Percentiles rank a stretch among this genome's conserved stretches.
Evolutionary conservation across 2,797 vertebrate species (phyloP).

Genomic region (Pogonophryne albipinna): DNA sequence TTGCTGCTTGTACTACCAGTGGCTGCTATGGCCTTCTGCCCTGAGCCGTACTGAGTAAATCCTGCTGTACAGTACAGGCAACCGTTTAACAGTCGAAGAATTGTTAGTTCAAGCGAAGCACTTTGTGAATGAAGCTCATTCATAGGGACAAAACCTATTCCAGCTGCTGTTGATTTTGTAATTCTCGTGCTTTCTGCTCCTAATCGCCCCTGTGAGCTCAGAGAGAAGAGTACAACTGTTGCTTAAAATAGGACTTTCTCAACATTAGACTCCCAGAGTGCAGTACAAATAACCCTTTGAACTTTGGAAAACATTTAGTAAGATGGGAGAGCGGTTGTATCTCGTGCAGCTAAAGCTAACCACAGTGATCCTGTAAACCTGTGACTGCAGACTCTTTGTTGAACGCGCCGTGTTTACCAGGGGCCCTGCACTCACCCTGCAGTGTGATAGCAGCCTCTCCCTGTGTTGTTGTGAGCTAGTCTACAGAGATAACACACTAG

Average conservation of each 20-base stretch:
- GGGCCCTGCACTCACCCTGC: not conserved
- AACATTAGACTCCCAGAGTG: slow-evolving; percentile 5
- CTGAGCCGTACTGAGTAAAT: slow-evolving; percentile 20
- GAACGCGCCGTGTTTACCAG: slow-evolving; percentile 18
- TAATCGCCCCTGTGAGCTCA: slow-evolving; percentile 48
- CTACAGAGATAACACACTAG: slow-evolving; percentile 44
- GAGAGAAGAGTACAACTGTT: slow-evolving; percentile 48
- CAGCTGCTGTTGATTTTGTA: slow-evolving; percentile 67
- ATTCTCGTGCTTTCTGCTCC: slow-evolving; percentile 47
- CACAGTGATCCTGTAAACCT: slow-evolving; percentile 16
- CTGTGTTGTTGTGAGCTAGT: slow-evolving; percentile 29
- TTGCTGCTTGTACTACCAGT: slow-evolving; percentile 16
- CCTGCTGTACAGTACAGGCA: slow-evolving; percentile 34
- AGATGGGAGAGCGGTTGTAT: not conserved
- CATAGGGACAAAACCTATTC: slow-evolving; percentile 52
- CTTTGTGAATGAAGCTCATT: slow-evolving; percentile 69
- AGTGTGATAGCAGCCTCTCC: slow-evolving; percentile 15
- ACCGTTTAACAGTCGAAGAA: slow-evolving; percentile 38
- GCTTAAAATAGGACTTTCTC: slow-evolving; percentile 67
- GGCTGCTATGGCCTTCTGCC: slow-evolving; percentile 19
- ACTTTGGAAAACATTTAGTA: slow-evolving; percentile 20
- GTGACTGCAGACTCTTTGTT: slow-evolving; percentile 38
- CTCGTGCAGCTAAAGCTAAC: slow-evolving; percentile 24
- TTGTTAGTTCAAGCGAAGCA: slow-evolving; percentile 37
- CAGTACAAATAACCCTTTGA: slow-evolving; percentile 33